These are phyloP conservation scores for Cyanocitta stelleri DNA, from an alignment of 2,113 vertebrate species.

Conservation along the genomic window DNA sequence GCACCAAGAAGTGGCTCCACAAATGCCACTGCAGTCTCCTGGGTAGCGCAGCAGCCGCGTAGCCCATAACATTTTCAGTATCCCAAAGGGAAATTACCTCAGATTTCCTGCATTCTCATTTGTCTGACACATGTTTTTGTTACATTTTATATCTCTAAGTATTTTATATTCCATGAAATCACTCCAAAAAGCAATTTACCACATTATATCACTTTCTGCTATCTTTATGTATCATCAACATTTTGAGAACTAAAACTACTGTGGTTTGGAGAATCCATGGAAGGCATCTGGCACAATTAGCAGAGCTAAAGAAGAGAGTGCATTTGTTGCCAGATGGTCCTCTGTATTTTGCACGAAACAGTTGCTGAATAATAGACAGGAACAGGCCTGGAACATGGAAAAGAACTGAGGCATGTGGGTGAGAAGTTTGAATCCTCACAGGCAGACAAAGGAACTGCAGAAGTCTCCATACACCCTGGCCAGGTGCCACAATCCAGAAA, in stretches of 20 bases:
- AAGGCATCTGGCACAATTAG: conserved; percentile 44
- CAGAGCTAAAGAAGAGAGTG: background rate
- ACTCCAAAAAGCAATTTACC: conserved; percentile 53
- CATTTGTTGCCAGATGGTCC: conserved; percentile 14
- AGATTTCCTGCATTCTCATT: conserved; percentile 37
- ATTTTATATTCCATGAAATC: conserved; percentile 31
- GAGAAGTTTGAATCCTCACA: background rate
- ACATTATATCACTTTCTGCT: conserved; percentile 42
- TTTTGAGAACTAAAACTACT: conserved; percentile 33
- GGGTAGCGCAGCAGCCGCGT: background rate
- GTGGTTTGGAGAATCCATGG: conserved; percentile 22
- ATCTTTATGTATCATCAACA: conserved; percentile 46
- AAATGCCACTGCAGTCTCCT: conserved; percentile 34
- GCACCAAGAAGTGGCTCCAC: background rate
- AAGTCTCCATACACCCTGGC: background rate
- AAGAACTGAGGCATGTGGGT: background rate
- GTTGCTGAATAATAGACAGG: background rate
- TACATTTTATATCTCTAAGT: conserved; percentile 36
- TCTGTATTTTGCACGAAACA: background rate
- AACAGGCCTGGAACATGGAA: background rate
- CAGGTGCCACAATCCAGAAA: background rate
- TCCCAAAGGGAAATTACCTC: conserved; percentile 53
- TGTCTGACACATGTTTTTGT: conserved; percentile 44
- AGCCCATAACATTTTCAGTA: conserved; percentile 6
- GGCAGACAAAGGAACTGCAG: background rate